phyloP scores from a whole-genome alignment of 2,797 vertebrate species.

The Phrynocephalus vlangalii region DNA sequence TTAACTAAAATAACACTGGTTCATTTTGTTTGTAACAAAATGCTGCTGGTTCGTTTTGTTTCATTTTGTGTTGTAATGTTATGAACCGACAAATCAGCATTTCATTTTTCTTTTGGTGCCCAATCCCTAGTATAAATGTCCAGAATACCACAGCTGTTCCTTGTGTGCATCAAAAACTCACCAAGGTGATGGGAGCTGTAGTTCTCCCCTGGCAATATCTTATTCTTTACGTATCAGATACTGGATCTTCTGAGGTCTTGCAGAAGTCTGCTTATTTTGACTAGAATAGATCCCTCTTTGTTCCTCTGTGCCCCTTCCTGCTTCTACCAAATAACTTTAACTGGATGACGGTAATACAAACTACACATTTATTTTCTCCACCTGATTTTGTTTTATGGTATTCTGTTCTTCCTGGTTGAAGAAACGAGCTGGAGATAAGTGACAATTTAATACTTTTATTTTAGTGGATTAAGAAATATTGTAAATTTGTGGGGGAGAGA shows the following conservation, averaged over 20 bases:
- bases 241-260: neutral
- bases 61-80: no score
- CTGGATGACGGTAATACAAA: neutral
- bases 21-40: no score
- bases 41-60: no score
- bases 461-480: neutral
- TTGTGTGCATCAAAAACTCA: no score
- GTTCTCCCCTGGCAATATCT: neutral
- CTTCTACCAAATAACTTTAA: neutral
- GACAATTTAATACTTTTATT: neutral
- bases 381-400: neutral
- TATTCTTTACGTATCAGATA: no score
- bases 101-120: no score
- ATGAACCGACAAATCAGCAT: no score
- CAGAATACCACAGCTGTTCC: no score
- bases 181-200: neutral
- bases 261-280: neutral
- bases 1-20: no score
- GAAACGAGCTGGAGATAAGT: neutral
- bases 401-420: neutral
- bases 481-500: neutral
- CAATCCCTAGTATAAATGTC: no score
- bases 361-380: neutral
- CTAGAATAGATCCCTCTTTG: neutral
- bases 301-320: neutral